Evolutionary conservation across 2,888 invertebrate genomes (phyloP).

Genomic region (Petrolisthes manimaculis): DNA sequence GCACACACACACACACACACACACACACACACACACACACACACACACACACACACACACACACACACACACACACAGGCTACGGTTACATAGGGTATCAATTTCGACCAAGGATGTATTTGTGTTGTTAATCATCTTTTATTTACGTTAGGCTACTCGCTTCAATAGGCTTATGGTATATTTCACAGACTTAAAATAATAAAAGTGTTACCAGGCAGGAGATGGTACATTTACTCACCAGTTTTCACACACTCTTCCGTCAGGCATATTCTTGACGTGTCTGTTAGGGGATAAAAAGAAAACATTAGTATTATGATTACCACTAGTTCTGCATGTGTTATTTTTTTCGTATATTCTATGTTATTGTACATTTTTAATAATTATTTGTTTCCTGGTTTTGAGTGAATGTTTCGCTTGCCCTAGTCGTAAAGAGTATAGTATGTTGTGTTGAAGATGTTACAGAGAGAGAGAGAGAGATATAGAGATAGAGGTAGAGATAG

Average conservation of each 20-base stretch:
- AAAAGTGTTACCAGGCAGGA: background rate
- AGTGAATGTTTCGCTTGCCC: background rate
- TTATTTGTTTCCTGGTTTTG: background rate
- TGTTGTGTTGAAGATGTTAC: background rate
- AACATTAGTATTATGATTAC: background rate
- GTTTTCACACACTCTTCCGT: constrained; percentile 54
- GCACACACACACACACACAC: too few relatives aligned
- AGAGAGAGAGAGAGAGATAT: background rate
- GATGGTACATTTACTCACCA: constrained; percentile 21
- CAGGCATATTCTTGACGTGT: constrained; percentile 48
- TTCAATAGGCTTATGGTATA: too few relatives aligned
- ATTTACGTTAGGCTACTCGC: too few relatives aligned
- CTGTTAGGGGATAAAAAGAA: constrained; percentile 33
- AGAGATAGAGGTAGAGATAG: background rate
- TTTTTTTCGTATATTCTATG: background rate
- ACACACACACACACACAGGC: too few relatives aligned
- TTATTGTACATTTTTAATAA: background rate
- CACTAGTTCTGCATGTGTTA: background rate
- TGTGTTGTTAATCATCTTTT: too few relatives aligned
- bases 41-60: too few relatives aligned
- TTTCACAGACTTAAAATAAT: background rate
- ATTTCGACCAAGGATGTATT: too few relatives aligned
- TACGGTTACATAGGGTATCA: too few relatives aligned
- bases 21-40: too few relatives aligned
- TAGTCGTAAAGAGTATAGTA: background rate